A percentile compares a stretch with the other conserved stretches of the same genome.
Conservation (phyloP, 2,797 vertebrate genomes). For the Peromyscus nudipes region DNA sequence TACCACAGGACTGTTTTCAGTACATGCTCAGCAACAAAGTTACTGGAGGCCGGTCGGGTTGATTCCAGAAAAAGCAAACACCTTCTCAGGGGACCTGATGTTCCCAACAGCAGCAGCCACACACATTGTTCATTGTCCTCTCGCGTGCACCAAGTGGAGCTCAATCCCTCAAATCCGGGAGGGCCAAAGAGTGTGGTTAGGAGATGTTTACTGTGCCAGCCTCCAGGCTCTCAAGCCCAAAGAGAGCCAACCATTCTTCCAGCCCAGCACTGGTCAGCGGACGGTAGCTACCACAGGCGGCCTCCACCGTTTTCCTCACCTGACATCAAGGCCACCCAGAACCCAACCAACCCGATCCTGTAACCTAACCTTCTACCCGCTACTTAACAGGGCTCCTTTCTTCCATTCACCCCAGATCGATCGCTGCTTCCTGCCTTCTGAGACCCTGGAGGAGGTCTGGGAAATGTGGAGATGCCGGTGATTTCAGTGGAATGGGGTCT, state of each 20-base stretch:
- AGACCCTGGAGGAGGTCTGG: neutral
- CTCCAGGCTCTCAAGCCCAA: neutral
- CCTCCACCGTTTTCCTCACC: neutral
- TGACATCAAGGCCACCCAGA: neutral
- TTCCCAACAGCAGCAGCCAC: neutral
- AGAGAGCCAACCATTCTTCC: neutral
- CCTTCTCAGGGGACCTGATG: neutral
- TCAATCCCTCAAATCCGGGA: neutral
- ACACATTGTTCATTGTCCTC: neutral
- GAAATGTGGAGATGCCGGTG: neutral
- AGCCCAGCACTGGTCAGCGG: neutral
- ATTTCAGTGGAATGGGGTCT: neutral
- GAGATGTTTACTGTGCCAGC: neutral
- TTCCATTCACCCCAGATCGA: neutral
- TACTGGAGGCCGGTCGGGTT: neutral
- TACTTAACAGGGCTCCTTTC: neutral
- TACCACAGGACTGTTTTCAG: neutral
- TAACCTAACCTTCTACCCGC: neutral
- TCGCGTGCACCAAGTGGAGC: neutral
- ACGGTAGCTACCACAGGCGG: neutral
- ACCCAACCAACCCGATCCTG: neutral
- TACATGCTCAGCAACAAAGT: neutral
- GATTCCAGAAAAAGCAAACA: neutral
- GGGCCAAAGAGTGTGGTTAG: neutral
- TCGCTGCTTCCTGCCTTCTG: neutral